A percentile compares a stretch with the other conserved stretches of the same genome.
Evolutionary conservation across 2,888 invertebrate species (phyloP).

Genomic region (Metellina segmentata): DNA sequence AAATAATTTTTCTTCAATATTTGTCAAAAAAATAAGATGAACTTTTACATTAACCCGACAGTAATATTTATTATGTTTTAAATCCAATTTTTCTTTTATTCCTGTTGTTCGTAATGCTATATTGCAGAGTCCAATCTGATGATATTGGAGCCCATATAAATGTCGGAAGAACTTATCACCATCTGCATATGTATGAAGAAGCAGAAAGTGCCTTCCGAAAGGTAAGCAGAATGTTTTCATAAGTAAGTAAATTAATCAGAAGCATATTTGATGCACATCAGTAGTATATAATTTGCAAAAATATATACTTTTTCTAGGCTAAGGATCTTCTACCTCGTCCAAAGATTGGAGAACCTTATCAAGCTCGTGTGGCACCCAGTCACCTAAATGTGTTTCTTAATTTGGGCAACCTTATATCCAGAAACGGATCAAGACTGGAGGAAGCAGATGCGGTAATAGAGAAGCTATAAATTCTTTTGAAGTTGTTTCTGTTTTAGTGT

Average conservation of each 20-base stretch:
- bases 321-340: conserved; percentile 94
- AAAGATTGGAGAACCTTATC: conserved; percentile 95
- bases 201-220: conserved; percentile 95
- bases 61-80: too few relatives aligned
- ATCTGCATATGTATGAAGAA: conserved; percentile 91
- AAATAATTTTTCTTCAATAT: too few relatives aligned
- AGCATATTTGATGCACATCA: background rate
- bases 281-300: background rate
- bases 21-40: too few relatives aligned
- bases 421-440: conserved; percentile 93
- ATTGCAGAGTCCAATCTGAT: conserved; percentile 88
- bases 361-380: conserved; percentile 96
- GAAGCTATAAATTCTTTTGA: background rate
- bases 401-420: conserved; percentile 95
- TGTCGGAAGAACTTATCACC: conserved; percentile 97
- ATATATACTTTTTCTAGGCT: conserved; percentile 82
- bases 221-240: conserved; percentile 24
- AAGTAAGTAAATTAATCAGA: background rate
- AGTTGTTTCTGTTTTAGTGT: background rate
- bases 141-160: conserved; percentile 89
- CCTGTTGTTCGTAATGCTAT: too few relatives aligned
- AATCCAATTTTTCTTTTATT: too few relatives aligned
- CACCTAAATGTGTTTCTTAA: conserved; percentile 97
- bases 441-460: conserved; percentile 90
- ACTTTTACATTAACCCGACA: too few relatives aligned